phyloP scores from a whole-genome alignment of 2,888 invertebrate species.

The Drosophila cyrtoloma region DNA sequence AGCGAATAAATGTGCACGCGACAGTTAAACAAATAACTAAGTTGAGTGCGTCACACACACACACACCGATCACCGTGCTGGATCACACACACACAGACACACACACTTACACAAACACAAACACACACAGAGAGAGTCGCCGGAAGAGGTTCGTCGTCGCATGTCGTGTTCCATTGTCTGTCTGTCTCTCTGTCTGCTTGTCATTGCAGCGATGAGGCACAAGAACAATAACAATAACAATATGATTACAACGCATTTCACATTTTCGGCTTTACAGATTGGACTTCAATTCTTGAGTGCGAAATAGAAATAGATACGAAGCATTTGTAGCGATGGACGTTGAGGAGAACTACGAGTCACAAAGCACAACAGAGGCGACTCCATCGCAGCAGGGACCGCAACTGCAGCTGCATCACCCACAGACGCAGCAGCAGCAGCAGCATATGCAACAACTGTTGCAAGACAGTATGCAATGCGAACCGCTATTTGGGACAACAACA shows the following conservation, averaged over 20 bases:
- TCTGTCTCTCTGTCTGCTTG: background rate
- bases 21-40: constrained; percentile 28
- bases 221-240: constrained; percentile 40
- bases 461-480: constrained; percentile 71
- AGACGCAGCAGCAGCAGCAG: constrained; percentile 26
- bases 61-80: constrained; percentile 21
- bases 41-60: constrained; percentile 20
- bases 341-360: constrained; percentile 70
- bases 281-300: constrained; percentile 16
- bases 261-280: constrained; percentile 40
- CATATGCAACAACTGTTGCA: constrained; percentile 47
- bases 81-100: constrained; percentile 22
- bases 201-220: constrained; percentile 16
- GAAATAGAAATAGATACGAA: constrained; percentile 14
- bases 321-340: constrained; percentile 60
- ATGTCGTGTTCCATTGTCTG: constrained; percentile 39
- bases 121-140: constrained; percentile 11
- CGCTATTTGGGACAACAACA: constrained; percentile 66
- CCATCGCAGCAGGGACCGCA: constrained; percentile 32
- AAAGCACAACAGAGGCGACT: constrained; percentile 51
- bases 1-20: constrained; percentile 39
- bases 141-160: constrained; percentile 21
- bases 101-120: background rate
- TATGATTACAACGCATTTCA: constrained; percentile 70
- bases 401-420: constrained; percentile 20